A percentile compares a stretch with the other conserved stretches of the same genome.
These are phyloP conservation scores for Lasioglossum zephyrum DNA, from an alignment of 2,888 invertebrate genomes.

Conservation along the genomic window DNA sequence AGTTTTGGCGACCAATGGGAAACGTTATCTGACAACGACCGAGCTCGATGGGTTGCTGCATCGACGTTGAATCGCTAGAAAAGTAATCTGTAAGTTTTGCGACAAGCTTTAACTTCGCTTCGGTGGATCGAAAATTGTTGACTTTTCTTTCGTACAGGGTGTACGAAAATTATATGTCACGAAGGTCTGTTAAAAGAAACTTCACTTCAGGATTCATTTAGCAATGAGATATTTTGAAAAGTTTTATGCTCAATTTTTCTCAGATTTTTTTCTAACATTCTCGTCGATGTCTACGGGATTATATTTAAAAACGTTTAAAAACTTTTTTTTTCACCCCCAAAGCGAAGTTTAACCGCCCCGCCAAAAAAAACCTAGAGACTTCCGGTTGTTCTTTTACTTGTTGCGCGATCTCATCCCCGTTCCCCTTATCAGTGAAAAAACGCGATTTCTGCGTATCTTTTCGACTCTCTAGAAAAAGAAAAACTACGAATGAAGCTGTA, in stretches of 20 bases:
- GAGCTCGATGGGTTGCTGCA: slow-evolving; percentile 7
- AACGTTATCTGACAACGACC: not conserved
- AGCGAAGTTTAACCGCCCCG: no score
- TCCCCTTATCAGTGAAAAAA: not conserved
- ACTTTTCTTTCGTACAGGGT: no score
- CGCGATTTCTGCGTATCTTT: not conserved
- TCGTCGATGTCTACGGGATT: no score
- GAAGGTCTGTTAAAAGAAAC: no score
- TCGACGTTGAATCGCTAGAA: not conserved
- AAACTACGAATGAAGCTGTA: not conserved
- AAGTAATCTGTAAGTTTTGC: not conserved
- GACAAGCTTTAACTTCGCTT: not conserved
- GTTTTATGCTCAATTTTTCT: no score
- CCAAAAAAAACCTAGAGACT: not conserved
- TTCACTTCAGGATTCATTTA: no score
- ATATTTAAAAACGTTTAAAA: no score
- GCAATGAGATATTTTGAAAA: no score
- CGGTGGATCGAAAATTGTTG: no score
- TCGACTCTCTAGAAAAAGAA: not conserved
- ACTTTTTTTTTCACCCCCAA: no score
- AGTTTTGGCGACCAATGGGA: not conserved
- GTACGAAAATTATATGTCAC: no score
- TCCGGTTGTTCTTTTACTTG: slow-evolving; percentile 10
- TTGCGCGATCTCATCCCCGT: not conserved
- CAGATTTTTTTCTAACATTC: no score